phyloP scores from a whole-genome alignment of 2,888 invertebrate genomes.

The Eupithecia abbreviata region DNA sequence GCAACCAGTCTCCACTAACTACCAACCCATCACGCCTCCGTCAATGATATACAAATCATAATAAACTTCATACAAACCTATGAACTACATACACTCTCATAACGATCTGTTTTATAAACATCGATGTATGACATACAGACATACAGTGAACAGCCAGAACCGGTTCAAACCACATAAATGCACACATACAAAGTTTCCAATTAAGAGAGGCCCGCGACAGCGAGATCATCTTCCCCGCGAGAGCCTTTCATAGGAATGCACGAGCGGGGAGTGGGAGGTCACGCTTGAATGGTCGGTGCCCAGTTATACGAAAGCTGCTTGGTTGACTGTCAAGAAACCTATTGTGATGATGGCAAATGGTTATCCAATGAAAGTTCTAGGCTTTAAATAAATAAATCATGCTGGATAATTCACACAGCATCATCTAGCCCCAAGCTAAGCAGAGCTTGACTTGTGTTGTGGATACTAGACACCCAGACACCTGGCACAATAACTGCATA shows the following conservation, averaged over 20 bases:
- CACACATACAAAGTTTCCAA: conserved; percentile 77
- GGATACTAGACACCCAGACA: no score
- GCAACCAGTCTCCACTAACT: neutral
- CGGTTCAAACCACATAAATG: conserved; percentile 76
- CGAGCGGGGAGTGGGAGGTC: conserved; percentile 61
- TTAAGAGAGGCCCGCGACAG: conserved; percentile 75
- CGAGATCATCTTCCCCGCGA: conserved; percentile 64
- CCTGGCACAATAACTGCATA: no score
- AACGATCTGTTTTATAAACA: conserved; percentile 70
- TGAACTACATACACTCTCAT: conserved; percentile 58
- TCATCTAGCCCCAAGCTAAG: no score
- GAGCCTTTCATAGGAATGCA: conserved; percentile 53
- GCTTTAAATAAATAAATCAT: neutral
- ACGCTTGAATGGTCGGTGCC: conserved; percentile 64
- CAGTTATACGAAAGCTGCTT: conserved; percentile 77
- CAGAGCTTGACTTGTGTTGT: no score
- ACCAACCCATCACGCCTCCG: conserved; percentile 68
- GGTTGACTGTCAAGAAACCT: conserved; percentile 68
- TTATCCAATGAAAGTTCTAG: conserved; percentile 18
- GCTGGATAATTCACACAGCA: no score
- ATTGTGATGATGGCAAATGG: conserved; percentile 56
- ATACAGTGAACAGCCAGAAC: conserved; percentile 70
- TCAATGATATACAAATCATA: conserved; percentile 77
- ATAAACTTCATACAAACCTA: conserved; percentile 74
- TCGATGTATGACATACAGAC: conserved; percentile 77